Percentiles rank a stretch among this genome's conserved stretches.
phyloP scores from a whole-genome alignment of 2,888 invertebrate genomes.

The Hemaris fuciformis region DNA sequence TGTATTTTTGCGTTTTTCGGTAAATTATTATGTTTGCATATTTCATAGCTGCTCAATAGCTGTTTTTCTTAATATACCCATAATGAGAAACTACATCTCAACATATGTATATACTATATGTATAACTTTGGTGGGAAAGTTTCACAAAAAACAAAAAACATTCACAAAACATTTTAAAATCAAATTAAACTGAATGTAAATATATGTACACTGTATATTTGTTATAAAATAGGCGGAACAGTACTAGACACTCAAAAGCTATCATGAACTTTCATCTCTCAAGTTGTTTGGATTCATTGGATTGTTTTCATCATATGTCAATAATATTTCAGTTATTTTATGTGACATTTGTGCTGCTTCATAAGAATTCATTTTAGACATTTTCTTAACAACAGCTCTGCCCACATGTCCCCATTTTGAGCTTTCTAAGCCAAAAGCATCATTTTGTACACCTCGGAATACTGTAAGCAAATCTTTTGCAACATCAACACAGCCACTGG shows the following conservation, averaged over 20 bases:
- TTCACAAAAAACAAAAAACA: too few species aligned
- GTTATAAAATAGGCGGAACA: neutral
- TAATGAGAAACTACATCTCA: too few species aligned
- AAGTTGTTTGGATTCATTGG: conserved; percentile 63
- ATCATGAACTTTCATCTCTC: conserved; percentile 22
- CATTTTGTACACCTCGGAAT: conserved; percentile 61
- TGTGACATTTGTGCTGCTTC: conserved; percentile 54
- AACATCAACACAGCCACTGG: conserved; percentile 47
- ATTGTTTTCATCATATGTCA: conserved; percentile 60
- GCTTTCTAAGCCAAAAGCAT: conserved; percentile 53
- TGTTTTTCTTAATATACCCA: too few species aligned
- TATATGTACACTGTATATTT: too few species aligned
- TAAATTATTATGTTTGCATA: too few species aligned
- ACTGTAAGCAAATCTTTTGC: conserved; percentile 54
- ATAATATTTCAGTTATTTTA: conserved; percentile 62
- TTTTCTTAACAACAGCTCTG: conserved; percentile 46
- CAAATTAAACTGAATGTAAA: neutral
- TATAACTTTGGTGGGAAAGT: too few species aligned
- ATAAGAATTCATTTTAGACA: conserved; percentile 58
- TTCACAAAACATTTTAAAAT: too few species aligned
- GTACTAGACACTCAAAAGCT: neutral
- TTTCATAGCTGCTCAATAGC: too few species aligned
- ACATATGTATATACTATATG: too few species aligned
- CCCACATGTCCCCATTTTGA: conserved; percentile 56
- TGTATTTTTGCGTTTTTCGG: too few species aligned